phyloP scores from a whole-genome alignment of 2,888 invertebrate species.

The Ecliptopera silaceata region DNA sequence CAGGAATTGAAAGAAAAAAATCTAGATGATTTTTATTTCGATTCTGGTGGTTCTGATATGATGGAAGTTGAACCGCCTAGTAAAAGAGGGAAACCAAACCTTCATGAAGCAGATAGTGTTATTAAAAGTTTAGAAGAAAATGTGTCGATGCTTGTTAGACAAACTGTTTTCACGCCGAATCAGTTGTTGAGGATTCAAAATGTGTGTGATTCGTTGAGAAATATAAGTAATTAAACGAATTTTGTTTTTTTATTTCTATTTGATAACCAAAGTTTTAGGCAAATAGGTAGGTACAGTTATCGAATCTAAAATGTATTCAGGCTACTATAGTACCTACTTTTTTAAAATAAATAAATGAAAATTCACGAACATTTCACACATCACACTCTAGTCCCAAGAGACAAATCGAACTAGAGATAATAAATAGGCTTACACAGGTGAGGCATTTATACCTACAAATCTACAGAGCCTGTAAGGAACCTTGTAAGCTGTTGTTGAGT shows the following conservation, averaged over 20 bases:
- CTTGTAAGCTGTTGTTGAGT: no score
- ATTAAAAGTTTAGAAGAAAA: constrained; percentile 59
- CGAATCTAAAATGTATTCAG: no score
- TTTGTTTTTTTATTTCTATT: not conserved
- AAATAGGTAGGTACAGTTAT: no score
- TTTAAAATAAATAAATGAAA: no score
- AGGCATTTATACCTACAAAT: no score
- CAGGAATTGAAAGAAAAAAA: constrained; percentile 13
- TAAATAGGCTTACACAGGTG: no score
- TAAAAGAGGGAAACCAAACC: constrained; percentile 61
- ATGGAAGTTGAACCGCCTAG: constrained; percentile 56
- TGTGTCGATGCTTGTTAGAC: constrained; percentile 49
- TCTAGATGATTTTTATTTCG: constrained; percentile 61
- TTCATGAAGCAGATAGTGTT: constrained; percentile 48
- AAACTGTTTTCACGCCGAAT: constrained; percentile 48
- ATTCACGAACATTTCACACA: no score
- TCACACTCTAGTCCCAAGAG: no score
- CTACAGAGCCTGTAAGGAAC: no score
- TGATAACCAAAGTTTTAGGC: no score
- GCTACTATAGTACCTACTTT: no score
- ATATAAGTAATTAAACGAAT: constrained; percentile 49
- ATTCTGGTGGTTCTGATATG: constrained; percentile 54
- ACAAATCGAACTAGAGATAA: no score
- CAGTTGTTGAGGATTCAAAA: constrained; percentile 52
- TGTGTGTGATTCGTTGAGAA: constrained; percentile 57